These are phyloP conservation scores for Sebastes hubbsi DNA, from an alignment of 2,797 vertebrate species.

Conservation along the genomic window DNA sequence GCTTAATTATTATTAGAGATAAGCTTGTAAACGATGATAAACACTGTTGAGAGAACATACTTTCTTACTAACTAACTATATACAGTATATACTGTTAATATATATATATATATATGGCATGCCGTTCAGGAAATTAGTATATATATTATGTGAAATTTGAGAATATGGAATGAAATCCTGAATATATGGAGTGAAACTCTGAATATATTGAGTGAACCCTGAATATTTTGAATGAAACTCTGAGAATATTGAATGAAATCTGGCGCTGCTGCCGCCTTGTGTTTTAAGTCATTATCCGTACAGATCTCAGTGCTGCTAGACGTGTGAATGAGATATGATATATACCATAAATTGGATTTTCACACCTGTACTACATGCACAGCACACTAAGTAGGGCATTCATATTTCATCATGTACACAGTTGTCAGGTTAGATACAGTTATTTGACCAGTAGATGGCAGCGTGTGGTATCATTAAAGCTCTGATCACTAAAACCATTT, in stretches of 20 bases:
- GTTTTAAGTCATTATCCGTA: too few relatives aligned
- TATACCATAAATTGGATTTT: not conserved
- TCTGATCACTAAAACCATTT: not conserved
- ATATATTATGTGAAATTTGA: too few relatives aligned
- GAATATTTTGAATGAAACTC: too few relatives aligned
- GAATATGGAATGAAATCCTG: too few relatives aligned
- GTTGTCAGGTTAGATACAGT: not conserved
- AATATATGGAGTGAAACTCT: too few relatives aligned
- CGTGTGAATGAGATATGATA: not conserved
- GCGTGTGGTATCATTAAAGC: not conserved
- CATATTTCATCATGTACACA: not conserved
- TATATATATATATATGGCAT: too few relatives aligned
- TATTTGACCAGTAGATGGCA: slow-evolving; percentile 11
- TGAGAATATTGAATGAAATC: too few relatives aligned
- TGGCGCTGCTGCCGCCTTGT: too few relatives aligned
- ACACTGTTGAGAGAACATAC: not conserved
- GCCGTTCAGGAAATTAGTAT: too few relatives aligned
- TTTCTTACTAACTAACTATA: not conserved
- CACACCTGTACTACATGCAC: not conserved
- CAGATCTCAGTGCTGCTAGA: too few relatives aligned
- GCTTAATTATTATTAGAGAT: not conserved
- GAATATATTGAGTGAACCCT: too few relatives aligned
- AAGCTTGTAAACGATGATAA: not conserved
- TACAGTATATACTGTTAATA: not conserved
- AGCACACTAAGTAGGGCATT: not conserved